Conservation (phyloP, 1,140 invertebrate genomes). For the Polypedilum vanderplanki region DNA sequence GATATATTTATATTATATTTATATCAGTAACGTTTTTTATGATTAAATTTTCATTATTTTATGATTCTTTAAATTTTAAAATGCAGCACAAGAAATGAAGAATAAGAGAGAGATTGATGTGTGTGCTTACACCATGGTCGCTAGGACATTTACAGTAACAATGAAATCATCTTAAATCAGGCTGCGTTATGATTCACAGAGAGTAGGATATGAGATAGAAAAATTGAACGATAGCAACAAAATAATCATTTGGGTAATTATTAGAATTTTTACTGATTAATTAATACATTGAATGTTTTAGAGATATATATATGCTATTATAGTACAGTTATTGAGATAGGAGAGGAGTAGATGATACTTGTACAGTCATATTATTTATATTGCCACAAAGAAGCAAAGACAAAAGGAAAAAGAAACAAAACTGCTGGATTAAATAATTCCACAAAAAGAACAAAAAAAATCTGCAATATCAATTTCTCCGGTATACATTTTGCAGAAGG, state of each 20-base stretch:
- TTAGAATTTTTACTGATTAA: background rate
- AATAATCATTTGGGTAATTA: slow-evolving; percentile 26
- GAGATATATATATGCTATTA: background rate
- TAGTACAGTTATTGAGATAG: background rate
- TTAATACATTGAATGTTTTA: background rate
- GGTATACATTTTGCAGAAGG: too few species aligned
- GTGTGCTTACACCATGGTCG: background rate
- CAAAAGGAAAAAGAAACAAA: slow-evolving; percentile 3
- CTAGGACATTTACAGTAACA: background rate
- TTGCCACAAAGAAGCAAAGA: background rate
- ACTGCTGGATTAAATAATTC: slow-evolving; percentile 9
- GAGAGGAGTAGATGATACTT: background rate
- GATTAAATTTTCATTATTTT: background rate
- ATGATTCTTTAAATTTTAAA: background rate
- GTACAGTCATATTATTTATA: too few species aligned
- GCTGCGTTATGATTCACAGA: too few species aligned
- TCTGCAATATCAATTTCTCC: background rate
- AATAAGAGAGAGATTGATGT: background rate
- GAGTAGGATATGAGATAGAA: too few species aligned
- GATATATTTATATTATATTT: background rate
- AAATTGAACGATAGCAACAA: background rate
- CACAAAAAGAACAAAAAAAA: background rate
- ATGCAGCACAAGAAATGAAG: background rate
- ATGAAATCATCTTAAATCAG: background rate
- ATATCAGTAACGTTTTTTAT: background rate